phyloP scores from a whole-genome alignment of 2,797 vertebrate genomes.

The Malacoraja senta region DNA sequence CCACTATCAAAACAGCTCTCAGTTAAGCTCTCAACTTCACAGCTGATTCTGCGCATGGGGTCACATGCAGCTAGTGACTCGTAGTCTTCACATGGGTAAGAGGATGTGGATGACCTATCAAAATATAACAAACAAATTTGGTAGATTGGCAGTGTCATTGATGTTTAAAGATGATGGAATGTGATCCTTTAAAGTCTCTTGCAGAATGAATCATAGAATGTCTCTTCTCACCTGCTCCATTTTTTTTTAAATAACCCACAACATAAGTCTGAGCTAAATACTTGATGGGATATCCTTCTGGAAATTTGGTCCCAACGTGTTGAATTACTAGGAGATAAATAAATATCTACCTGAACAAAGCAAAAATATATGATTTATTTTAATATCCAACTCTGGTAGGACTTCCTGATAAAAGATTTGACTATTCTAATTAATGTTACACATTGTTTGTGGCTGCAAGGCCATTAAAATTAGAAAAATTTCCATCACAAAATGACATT shows the following conservation, averaged over 20 bases:
- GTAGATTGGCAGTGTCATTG: not conserved
- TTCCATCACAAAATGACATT: not conserved
- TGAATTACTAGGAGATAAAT: not conserved
- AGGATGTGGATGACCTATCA: slow-evolving; percentile 64
- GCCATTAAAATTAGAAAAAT: not conserved
- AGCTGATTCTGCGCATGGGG: slow-evolving; percentile 77
- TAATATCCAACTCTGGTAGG: not conserved
- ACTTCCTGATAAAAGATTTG: no score
- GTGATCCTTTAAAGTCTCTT: not conserved
- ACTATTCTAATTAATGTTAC: not conserved
- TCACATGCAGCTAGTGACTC: slow-evolving; percentile 81
- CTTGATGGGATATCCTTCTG: not conserved
- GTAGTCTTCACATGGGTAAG: slow-evolving; percentile 68
- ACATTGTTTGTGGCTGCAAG: not conserved
- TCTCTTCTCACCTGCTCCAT: not conserved
- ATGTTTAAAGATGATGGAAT: not conserved
- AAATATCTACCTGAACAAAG: not conserved
- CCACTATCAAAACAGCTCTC: slow-evolving; percentile 86
- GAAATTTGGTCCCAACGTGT: not conserved
- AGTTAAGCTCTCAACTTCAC: slow-evolving; percentile 78
- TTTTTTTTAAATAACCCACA: not conserved
- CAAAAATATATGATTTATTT: not conserved
- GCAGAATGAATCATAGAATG: not conserved
- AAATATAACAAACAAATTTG: not conserved
- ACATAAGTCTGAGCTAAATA: not conserved